Percentiles rank a stretch among this genome's conserved stretches.
Evolutionary conservation across 2,888 invertebrate species (phyloP).

Genomic region (Eugnorisma glareosa): DNA sequence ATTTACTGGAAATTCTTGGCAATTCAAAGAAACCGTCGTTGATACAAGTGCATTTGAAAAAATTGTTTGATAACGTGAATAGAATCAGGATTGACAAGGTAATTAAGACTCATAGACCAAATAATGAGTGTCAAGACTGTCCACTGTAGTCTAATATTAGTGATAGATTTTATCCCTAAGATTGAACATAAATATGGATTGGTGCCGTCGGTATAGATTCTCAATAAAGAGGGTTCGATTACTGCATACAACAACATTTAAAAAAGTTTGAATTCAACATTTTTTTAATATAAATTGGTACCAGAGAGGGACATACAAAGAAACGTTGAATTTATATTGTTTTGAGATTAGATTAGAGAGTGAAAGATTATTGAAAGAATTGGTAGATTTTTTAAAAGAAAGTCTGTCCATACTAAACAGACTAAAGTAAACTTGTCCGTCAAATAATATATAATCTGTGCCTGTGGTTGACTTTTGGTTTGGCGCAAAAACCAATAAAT

Average conservation of each 20-base stretch:
- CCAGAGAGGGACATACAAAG: neutral
- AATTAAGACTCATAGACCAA: conserved; percentile 60
- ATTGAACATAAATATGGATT: neutral
- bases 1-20: conserved; percentile 95
- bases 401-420: too few relatives aligned
- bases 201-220: too few relatives aligned
- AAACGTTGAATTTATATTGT: neutral
- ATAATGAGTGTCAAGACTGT: neutral
- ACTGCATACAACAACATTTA: neutral
- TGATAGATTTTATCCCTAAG: neutral
- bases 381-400: conserved; percentile 4
- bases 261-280: too few relatives aligned
- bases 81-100: conserved; percentile 93
- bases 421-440: too few relatives aligned
- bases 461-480: neutral
- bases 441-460: neutral
- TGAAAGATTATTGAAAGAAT: too few relatives aligned
- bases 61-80: conserved; percentile 96
- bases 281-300: neutral
- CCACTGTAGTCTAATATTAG: neutral
- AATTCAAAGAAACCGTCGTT: conserved; percentile 95
- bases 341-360: too few relatives aligned
- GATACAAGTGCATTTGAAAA: conserved; percentile 96
- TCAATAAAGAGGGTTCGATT: too few relatives aligned
- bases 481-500: neutral